Conservation (phyloP, 2,113 vertebrate species). For the Gopherus flavomarginatus region DNA sequence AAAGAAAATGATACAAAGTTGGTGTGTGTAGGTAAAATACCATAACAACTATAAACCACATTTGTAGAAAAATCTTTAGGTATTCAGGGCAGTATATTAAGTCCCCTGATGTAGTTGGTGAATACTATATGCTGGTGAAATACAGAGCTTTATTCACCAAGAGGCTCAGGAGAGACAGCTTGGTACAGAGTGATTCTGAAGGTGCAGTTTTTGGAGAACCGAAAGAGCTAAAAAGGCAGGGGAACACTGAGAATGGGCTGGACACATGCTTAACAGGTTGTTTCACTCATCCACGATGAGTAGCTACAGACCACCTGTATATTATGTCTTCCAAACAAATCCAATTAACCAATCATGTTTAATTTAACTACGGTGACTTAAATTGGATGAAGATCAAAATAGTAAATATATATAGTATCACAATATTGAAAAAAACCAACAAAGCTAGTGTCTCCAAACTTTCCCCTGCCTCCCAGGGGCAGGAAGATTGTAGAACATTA, state of each 20-base stretch:
- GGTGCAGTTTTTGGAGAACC: background rate
- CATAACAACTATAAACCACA: background rate
- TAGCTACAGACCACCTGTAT: background rate
- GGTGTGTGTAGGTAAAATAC: background rate
- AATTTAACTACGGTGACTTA: constrained; percentile 9
- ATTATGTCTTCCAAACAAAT: constrained; percentile 1
- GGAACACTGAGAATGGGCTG: rapidly evolving
- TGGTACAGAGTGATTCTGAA: background rate
- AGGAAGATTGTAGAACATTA: background rate
- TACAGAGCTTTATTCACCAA: background rate
- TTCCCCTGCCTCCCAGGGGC: background rate
- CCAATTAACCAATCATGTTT: background rate
- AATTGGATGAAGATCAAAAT: background rate
- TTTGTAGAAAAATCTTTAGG: background rate
- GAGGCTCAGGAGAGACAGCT: background rate
- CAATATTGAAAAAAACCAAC: rapidly evolving
- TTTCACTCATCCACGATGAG: background rate
- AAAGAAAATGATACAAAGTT: background rate
- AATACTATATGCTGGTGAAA: background rate
- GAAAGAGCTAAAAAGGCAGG: background rate
- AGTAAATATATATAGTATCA: background rate
- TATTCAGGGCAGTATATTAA: background rate
- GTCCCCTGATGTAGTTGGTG: background rate
- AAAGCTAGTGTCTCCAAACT: background rate
- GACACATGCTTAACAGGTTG: rapidly evolving